These are phyloP conservation scores for Echiichthys vipera DNA, from an alignment of 2,797 vertebrate species.

Conservation along the genomic window DNA sequence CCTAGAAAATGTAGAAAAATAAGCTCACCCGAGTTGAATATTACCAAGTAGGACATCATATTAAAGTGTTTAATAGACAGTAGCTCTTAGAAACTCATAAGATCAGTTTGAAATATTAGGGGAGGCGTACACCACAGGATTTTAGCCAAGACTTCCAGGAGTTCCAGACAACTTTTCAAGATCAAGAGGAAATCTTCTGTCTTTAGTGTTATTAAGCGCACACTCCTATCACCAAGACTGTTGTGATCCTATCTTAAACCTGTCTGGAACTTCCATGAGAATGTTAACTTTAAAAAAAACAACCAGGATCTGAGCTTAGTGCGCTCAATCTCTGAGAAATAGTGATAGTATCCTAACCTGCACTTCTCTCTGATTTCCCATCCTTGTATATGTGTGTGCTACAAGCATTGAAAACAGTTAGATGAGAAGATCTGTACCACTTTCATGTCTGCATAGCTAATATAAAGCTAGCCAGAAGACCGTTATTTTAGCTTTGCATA, in stretches of 20 bases:
- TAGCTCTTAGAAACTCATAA: neutral
- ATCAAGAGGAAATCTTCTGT: conserved; percentile 26
- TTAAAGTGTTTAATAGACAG: neutral
- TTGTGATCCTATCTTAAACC: conserved; percentile 22
- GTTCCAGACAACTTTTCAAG: conserved; percentile 15
- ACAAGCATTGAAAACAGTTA: neutral
- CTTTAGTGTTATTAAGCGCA: conserved; percentile 7
- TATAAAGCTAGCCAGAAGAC: too few species aligned
- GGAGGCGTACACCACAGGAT: neutral
- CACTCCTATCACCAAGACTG: neutral
- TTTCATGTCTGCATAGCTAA: neutral
- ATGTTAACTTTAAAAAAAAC: neutral
- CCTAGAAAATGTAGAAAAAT: neutral
- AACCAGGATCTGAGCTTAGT: neutral
- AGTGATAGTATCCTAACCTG: neutral
- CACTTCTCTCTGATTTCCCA: neutral
- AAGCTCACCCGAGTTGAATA: neutral
- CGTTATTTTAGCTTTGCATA: neutral
- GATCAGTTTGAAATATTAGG: conserved; percentile 1
- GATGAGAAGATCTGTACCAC: neutral
- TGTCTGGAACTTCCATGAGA: conserved; percentile 21
- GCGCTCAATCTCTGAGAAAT: neutral
- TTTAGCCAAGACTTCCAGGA: neutral
- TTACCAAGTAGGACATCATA: neutral
- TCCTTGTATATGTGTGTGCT: neutral